Evolutionary conservation across 2,113 vertebrate genomes (phyloP), one percentile per base, ranked within the genome.

Genomic region (Microcebus griseorufus): DNA sequence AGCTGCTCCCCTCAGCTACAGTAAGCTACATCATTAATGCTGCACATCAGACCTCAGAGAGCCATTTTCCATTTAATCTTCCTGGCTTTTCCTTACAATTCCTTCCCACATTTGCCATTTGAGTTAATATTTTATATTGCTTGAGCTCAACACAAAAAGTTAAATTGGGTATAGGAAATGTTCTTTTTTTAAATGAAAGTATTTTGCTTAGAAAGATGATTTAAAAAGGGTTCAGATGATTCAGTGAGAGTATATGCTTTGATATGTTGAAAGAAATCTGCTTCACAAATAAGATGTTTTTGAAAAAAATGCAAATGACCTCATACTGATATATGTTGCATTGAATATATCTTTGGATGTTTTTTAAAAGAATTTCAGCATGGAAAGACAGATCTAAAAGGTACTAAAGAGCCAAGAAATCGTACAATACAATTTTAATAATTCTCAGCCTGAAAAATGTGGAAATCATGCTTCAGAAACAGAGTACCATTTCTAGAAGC

Each of bases 181-280:
- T 88, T 91, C 78, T 76, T 93, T 91, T 94, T 84, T 76, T 75
- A 94, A 93, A 95, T 84, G 78, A 83, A 97, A 97, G 87, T 84
- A 87, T 67, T 93, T 97, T 91, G 53, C 80, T 96, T 94, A 72
- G 70, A 96, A 96, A 64, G 32, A 93, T 69, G 78, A 67, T 92
- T 96, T 90, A 29, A 80, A 97, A 94, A 93, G 83, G 17, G 29
- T 82, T 94, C 81, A 82, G 69, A 83, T 86, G 25, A 78, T 95
- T 94, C 88, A 55, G 62, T 37, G 79, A 95, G 78, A 95, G 51
- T 27, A 87, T 93, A 60, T 72, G 58, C 83, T 96, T 95, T 97
- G 88, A 94, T 97, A 97, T 80, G 64, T 83, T 96, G 83, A 97
- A 97, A 97, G 96, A 93, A 97, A 97, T 64, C 60, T 90, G 75